Conservation (phyloP, 2,888 invertebrate genomes). For the Diadegma fenestrale region DNA sequence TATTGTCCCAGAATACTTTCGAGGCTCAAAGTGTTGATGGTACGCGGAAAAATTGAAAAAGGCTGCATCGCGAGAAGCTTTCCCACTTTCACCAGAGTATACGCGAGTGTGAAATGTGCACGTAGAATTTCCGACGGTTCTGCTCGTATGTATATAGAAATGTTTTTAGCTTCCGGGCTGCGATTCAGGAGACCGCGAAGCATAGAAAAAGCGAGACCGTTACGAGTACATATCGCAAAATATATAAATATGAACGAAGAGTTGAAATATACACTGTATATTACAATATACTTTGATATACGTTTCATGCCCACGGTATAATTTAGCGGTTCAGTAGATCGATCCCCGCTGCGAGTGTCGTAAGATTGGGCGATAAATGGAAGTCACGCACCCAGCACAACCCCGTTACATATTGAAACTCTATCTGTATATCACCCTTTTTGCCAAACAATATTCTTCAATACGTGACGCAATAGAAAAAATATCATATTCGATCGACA, state of each 20-base stretch:
- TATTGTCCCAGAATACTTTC: constrained; percentile 56
- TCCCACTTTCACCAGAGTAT: constrained; percentile 25
- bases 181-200: constrained; percentile 36
- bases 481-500: background rate
- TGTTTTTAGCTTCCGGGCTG: constrained; percentile 63
- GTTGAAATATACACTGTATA: constrained; percentile 37
- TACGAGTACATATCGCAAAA: constrained; percentile 1
- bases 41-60: constrained; percentile 54
- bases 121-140: background rate
- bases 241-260: constrained; percentile 2
- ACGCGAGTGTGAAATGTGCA: background rate
- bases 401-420: constrained; percentile 28
- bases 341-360: constrained; percentile 63
- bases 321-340: constrained; percentile 63
- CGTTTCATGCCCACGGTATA: constrained; percentile 38
- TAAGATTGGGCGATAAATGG: constrained; percentile 66
- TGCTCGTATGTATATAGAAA: constrained; percentile 46
- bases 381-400: constrained; percentile 57
- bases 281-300: constrained; percentile 41
- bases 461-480: background rate
- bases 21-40: constrained; percentile 52
- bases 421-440: constrained; percentile 1
- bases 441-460: background rate
- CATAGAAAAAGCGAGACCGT: constrained; percentile 20
- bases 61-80: constrained; percentile 37